Evolutionary conservation across 2,113 vertebrate genomes (phyloP).

Genomic region (Oryctolagus cuniculus): DNA sequence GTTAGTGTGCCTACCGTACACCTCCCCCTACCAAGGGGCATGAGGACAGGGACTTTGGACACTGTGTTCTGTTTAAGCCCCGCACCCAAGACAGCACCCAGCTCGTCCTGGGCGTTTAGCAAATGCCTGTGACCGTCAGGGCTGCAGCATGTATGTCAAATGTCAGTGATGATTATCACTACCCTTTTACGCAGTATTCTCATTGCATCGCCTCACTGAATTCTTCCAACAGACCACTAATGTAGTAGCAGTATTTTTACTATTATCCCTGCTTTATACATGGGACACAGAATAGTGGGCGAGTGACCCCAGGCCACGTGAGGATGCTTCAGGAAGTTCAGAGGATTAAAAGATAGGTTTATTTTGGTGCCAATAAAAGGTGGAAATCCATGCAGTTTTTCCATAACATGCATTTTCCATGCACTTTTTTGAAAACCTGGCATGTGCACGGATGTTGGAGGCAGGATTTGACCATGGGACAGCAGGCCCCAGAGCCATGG

Average conservation of each 20-base stretch:
- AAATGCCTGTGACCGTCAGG: accelerated
- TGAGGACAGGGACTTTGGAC: background rate
- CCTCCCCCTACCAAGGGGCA: background rate
- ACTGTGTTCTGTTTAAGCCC: background rate
- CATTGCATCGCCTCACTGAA: background rate
- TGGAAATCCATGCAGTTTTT: no score
- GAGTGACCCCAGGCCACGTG: background rate
- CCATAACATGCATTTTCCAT: no score
- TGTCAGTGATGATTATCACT: accelerated
- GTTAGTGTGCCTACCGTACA: background rate
- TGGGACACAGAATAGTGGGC: background rate
- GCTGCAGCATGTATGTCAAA: accelerated
- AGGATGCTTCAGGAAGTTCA: no score
- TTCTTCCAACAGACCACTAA: background rate
- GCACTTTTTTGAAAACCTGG: no score
- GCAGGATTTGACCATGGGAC: background rate
- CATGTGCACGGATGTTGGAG: no score
- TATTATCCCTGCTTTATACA: background rate
- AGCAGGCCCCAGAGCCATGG: background rate
- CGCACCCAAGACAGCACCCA: background rate
- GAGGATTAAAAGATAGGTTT: no score
- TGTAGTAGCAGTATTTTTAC: background rate
- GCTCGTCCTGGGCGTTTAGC: background rate
- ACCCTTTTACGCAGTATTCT: no score
- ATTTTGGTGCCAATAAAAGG: no score